Evolutionary conservation across 2,113 vertebrate species (phyloP), one percentile per base, ranked within the genome.

Genomic region (Ctenodactylus gundi): DNA sequence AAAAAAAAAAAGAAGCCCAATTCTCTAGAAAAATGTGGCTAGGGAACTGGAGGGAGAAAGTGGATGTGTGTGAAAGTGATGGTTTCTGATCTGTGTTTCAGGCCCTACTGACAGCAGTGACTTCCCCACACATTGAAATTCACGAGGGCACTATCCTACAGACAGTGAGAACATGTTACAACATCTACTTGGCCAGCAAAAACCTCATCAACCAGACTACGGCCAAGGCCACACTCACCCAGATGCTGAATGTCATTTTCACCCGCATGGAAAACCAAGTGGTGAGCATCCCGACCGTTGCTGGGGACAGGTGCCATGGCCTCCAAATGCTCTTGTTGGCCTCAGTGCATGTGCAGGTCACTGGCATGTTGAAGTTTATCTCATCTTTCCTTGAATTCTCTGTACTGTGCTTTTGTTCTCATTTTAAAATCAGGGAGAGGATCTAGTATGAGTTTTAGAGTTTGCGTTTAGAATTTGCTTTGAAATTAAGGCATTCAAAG

Each of bases 161-260:
- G 90, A 99, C 99, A 0, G 99, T 99, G 94, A 98, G 99, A 97
- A 99, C 99, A 49, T 99, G 99, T 97, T 99, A 99, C 97, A 99
- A 99, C 98, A 99, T 99, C 97, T 99, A 99, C 97, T 97, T 99
- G 98, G 99, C 99, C 97, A 99, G 99, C 98, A 99, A 99, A 97
- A 99, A 99, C 98, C 99, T 99, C 97, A 99, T 99, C 98, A 99
- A 99, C 98, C 99, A 99, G 98, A 99, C 99, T 95, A 99, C 99
- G 3, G 99, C 99, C 88, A 99, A 99, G 98, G 99, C 99, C 96
- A 99, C 99, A 1, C 99, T 99, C 68, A 99, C 99, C 0, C 99
- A 99, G 98, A 99, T 99, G 99, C 98, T 99, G 97, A 99, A 99
- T 23, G 99, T 99, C 55, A 99, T 99, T 98, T 99, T 99, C 95